Evolutionary conservation across 2,797 vertebrate genomes (phyloP).

Genomic region (Pseudopleuronectes americanus): DNA sequence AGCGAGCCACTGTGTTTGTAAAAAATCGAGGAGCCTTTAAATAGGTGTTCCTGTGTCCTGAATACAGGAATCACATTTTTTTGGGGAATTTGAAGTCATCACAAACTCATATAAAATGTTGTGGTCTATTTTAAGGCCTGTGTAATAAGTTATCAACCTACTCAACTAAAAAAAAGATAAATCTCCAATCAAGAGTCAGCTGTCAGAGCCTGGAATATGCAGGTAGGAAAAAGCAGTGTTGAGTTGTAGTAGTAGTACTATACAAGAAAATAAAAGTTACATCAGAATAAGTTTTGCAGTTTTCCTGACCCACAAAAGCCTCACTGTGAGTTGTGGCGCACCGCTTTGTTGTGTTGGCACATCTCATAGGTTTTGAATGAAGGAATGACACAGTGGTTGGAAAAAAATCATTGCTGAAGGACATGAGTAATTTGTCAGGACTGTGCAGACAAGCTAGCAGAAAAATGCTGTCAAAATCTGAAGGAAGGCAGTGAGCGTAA

Average conservation of each 20-base stretch:
- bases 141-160: not conserved
- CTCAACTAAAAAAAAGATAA: not conserved
- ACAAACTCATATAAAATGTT: too few relatives aligned
- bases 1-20: too few relatives aligned
- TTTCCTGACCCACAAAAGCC: too few relatives aligned
- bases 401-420: slow-evolving; percentile 8
- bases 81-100: too few relatives aligned
- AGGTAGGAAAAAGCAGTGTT: not conserved
- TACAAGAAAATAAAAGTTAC: too few relatives aligned
- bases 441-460: slow-evolving; percentile 24
- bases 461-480: slow-evolving; percentile 1
- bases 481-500: not conserved
- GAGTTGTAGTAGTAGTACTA: too few relatives aligned
- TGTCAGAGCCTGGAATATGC: not conserved
- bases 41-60: too few relatives aligned
- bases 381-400: slow-evolving; percentile 17
- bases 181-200: not conserved
- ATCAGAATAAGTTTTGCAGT: too few relatives aligned
- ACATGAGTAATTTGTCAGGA: not conserved
- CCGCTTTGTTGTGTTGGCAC: slow-evolving; percentile 9
- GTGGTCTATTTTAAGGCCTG: not conserved
- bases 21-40: too few relatives aligned
- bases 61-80: too few relatives aligned
- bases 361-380: slow-evolving; percentile 13
- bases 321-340: not conserved